Evolutionary conservation across 2,888 invertebrate genomes (phyloP).

Genomic region (Cryptus viduatorius): DNA sequence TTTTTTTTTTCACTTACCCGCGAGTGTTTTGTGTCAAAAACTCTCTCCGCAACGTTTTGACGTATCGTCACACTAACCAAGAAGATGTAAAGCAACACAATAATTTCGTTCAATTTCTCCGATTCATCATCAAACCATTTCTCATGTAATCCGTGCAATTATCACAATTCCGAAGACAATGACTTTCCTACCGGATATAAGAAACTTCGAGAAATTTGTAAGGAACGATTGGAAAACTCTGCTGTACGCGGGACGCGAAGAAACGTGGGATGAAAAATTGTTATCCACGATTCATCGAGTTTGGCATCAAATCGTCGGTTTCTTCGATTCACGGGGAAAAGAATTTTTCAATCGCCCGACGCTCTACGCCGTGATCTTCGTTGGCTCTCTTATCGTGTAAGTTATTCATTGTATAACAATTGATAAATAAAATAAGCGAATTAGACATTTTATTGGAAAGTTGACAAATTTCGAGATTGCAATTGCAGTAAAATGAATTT

Average conservation of each 20-base stretch:
- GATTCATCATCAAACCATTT: background rate
- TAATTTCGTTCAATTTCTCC: slow-evolving; percentile 6
- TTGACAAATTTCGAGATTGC: background rate
- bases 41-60: background rate
- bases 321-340: slow-evolving; percentile 36
- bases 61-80: slow-evolving; percentile 55
- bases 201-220: slow-evolving; percentile 63
- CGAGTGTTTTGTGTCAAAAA: slow-evolving; percentile 58
- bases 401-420: background rate
- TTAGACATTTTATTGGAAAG: background rate
- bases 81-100: slow-evolving; percentile 54
- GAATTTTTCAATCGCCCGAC: slow-evolving; percentile 33
- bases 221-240: slow-evolving; percentile 64
- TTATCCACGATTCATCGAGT: slow-evolving; percentile 33
- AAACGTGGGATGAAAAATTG: slow-evolving; percentile 61
- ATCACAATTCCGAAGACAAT: slow-evolving; percentile 36
- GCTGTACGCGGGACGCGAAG: slow-evolving; percentile 52
- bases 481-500: no score
- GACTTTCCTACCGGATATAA: slow-evolving; percentile 56
- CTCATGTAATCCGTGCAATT: background rate
- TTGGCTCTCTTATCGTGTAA: slow-evolving; percentile 51
- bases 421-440: background rate
- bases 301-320: slow-evolving; percentile 27
- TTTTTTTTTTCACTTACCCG: slow-evolving; percentile 18
- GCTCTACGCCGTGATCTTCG: slow-evolving; percentile 23